Base-by-base conservation (phyloP, 2,888 invertebrate genomes). In the Standfussiana lucernea region DNA sequence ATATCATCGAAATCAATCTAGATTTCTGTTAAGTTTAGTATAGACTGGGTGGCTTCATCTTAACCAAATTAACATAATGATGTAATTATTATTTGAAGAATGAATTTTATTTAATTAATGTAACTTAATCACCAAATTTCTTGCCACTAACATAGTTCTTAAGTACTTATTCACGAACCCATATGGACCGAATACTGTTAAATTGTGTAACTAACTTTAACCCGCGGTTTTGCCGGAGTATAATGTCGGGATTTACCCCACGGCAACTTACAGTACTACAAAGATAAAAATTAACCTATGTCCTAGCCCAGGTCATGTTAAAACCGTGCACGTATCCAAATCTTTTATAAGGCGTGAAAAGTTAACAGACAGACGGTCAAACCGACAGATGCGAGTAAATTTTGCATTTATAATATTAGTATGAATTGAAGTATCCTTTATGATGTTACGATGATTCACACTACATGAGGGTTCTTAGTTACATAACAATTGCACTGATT, bases 401-500 rank as follows among this genome's bases (percentile, higher is more conserved):
- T n/a, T 53, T 1, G 10, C 1, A 11, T 24, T 50, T 8, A 5
- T 47, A 21, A 47, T 47, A 21, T 21, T 21, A 21, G 2, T 13
- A 56, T 13, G 56, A 1, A 21, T 32, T 7, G 3, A 3, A 0
- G 32, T 53, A 18, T n/a, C n/a, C n/a, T n/a, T 21, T 59, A 61
- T 64, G 15, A 64, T 28, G n/a, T n/a, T 10, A 8, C 13, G 35
- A 71, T 45, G 13, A 45, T 13, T 71, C 35, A 45, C 8, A 32
- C 35, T 28, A 45, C 21, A 40, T 32, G 40, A 40, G 2, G 65
- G 28, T 47, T 69, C 45, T 50, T 15, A 15, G 37, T 68, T 32
- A 42, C 24, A 4, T 72, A 70, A 70, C 53, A 69, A 72, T 53
- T 37, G 32, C 40, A 2, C 70, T 10, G 32, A 32, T 32, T 70